Percentiles rank a stretch among this genome's conserved stretches.
Conservation (phyloP, 2,113 vertebrate species). For the Oreochromis niloticus region DNA sequence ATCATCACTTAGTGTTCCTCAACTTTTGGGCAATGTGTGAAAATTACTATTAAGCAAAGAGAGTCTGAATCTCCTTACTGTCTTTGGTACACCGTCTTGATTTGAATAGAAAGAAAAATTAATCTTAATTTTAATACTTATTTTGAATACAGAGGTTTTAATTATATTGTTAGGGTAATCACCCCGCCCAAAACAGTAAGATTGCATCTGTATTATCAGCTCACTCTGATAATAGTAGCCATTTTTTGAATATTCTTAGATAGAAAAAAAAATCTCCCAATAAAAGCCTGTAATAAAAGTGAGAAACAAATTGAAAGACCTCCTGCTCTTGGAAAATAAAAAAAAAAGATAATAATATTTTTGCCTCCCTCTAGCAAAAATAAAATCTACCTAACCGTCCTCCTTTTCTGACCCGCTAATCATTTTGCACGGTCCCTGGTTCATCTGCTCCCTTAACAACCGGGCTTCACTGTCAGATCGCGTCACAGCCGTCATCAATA, state of each 20-base stretch:
- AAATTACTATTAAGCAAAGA: background rate
- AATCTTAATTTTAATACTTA: background rate
- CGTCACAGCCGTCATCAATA: constrained; percentile 41
- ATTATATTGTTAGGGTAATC: background rate
- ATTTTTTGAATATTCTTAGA: background rate
- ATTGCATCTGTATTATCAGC: background rate
- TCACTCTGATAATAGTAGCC: background rate
- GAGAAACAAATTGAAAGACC: background rate
- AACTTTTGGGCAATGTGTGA: background rate
- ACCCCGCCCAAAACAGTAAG: background rate
- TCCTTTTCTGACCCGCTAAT: background rate
- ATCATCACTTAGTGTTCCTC: background rate
- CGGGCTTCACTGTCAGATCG: background rate
- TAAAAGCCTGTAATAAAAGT: background rate
- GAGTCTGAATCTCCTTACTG: background rate
- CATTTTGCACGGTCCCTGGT: background rate
- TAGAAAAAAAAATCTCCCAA: background rate
- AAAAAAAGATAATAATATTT: background rate
- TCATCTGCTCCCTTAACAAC: background rate
- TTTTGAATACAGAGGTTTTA: background rate
- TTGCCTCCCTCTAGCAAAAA: background rate
- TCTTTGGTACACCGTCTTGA: background rate
- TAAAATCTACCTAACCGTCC: background rate
- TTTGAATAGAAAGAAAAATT: background rate
- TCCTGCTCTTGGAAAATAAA: background rate